These are phyloP conservation scores for Heliconius himera DNA, from an alignment of 1,140 invertebrate genomes.

Conservation along the genomic window DNA sequence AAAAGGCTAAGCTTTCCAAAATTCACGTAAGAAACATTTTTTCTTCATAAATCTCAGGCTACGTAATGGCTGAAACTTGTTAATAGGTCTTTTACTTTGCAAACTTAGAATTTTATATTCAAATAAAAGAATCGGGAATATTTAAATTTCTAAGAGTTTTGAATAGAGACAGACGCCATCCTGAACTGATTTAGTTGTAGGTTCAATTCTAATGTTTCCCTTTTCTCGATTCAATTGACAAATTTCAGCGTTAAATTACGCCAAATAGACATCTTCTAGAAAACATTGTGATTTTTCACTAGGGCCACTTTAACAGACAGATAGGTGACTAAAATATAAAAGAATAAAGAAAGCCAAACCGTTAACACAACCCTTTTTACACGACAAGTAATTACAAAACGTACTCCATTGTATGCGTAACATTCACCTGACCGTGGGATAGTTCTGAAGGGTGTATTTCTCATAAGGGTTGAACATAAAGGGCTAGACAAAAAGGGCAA, in stretches of 20 bases:
- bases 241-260: no score
- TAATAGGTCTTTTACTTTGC: constrained; percentile 34
- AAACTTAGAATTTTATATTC: constrained; percentile 35
- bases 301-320: no score
- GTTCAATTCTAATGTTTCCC: no score
- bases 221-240: no score
- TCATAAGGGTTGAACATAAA: constrained; percentile 39
- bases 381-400: not conserved
- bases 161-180: not conserved
- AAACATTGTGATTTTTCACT: no score
- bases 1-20: not conserved
- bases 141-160: constrained; percentile 14
- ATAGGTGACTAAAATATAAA: not conserved
- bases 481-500: constrained; percentile 4
- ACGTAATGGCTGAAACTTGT: constrained; percentile 32
- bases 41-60: constrained; percentile 1
- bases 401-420: not conserved
- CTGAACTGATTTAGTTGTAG: not conserved
- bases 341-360: constrained; percentile 26
- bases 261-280: no score
- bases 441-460: constrained; percentile 34
- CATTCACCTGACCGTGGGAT: constrained; percentile 63
- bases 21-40: not conserved
- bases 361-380: constrained; percentile 14
- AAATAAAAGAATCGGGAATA: constrained; percentile 24